These are phyloP conservation scores for Macropodus opercularis DNA, from an alignment of 2,797 vertebrate species.

Conservation along the genomic window DNA sequence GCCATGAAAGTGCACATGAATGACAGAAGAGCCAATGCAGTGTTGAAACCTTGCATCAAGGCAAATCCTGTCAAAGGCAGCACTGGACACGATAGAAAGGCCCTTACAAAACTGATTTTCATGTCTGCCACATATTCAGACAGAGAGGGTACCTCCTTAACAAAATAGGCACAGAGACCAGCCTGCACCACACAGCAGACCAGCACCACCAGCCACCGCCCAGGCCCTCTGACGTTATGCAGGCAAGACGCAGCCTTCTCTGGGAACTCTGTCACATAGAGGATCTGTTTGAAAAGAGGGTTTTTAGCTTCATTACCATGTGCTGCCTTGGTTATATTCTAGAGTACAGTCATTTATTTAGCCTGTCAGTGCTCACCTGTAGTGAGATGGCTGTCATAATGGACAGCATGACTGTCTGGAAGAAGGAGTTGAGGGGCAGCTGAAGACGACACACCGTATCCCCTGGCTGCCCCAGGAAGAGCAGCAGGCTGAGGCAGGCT, in stretches of 20 bases:
- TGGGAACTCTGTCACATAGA: constrained; percentile 81
- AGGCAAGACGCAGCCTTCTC: constrained; percentile 63
- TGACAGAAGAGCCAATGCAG: constrained; percentile 78
- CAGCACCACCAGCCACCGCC: constrained; percentile 74
- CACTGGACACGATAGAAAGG: constrained; percentile 70
- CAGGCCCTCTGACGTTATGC: constrained; percentile 61
- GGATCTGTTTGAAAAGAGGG: constrained; percentile 65
- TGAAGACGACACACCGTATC: constrained; percentile 77
- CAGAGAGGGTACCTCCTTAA: constrained; percentile 47
- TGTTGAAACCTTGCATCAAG: constrained; percentile 81
- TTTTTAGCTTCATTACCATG: constrained; percentile 10
- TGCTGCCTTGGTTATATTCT: neutral
- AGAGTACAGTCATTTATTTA: neutral
- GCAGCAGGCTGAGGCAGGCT: constrained; percentile 77
- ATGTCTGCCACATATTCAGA: constrained; percentile 49
- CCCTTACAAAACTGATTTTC: constrained; percentile 64
- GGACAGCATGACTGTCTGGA: constrained; percentile 83
- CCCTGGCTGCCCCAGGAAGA: constrained; percentile 83
- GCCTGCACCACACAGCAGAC: constrained; percentile 74
- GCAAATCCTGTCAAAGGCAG: constrained; percentile 77
- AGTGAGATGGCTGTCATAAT: constrained; percentile 76
- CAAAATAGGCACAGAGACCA: constrained; percentile 75
- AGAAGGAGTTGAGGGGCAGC: constrained; percentile 81
- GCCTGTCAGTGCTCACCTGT: constrained; percentile 68
- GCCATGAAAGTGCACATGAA: constrained; percentile 94